Evolutionary conservation across 2,888 invertebrate species (phyloP), one percentile per base, ranked within the genome.

Genomic region (Limnephilus marmoratus): DNA sequence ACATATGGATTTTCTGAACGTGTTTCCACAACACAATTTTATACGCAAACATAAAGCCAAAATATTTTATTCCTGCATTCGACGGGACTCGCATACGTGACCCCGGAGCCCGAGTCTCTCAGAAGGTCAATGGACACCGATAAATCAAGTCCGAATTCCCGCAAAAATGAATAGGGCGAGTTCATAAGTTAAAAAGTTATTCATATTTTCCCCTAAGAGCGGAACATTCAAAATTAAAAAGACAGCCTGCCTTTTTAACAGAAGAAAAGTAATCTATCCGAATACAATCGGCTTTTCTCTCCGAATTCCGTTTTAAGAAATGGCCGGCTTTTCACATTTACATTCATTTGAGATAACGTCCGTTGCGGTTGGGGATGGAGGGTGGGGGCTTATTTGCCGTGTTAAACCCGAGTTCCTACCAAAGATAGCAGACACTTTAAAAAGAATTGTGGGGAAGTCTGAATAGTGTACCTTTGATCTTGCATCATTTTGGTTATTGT

Each of bases 401-500:
- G 68, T 68, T 68, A 5, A 24, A 68, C 68, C 68, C 68, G 68
- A 68, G 24, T 68, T 68, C 9, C 7, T 9, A 24, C 68, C 9
- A 68, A 68, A 68, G 9, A 24, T 68, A 68, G 68, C 4, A 37
- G 37, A 37, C 24, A 53, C 18, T n/a, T 68, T 68, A 9, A 68
- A 68, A 68, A 68, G 24, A 68, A 68, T 68, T n/a, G 68, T 68
- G 7, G 24, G 24, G 24, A 68, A 0, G 24, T 9, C 24, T 68
- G 53, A 68, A 68, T 24, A 68, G 68, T n/a, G 4, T 68, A 68
- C 68, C 68, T 68, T 68, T 68, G 68, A 24, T 68, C 68, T 68
- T 68, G 24, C 9, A 68, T 68, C 89, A 92, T 92, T 80, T 87
- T 89, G 4, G 18, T 86, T 45, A 92, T 90, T 15, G 91, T 18